Percentiles rank a stretch among this genome's conserved stretches.
phyloP scores from a whole-genome alignment of 2,888 invertebrate species.

The Troglohyphantes excavatus region DNA sequence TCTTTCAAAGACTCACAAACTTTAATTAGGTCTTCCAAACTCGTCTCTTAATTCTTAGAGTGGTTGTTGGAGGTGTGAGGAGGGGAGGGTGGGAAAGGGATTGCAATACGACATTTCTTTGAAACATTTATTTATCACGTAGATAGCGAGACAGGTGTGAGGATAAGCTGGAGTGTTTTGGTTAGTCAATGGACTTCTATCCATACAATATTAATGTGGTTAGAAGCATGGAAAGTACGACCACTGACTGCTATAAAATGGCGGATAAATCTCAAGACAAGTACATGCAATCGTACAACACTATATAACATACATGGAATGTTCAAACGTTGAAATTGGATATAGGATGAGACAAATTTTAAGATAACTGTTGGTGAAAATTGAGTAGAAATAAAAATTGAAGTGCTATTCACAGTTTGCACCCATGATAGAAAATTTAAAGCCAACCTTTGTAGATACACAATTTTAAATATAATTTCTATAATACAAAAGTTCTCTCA shows the following conservation, averaged over 20 bases:
- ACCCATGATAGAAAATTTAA: no score
- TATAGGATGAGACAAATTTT: no score
- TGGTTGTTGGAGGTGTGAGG: neutral
- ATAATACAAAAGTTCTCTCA: no score
- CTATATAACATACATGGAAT: neutral
- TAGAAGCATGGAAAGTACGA: neutral
- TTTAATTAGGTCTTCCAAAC: neutral
- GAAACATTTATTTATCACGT: slow-evolving; percentile 25
- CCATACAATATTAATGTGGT: neutral
- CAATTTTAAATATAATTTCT: no score
- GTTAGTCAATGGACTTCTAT: neutral
- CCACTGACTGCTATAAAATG: slow-evolving; percentile 44
- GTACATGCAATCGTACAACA: neutral
- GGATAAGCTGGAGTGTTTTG: neutral
- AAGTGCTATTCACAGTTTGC: no score
- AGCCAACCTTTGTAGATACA: no score
- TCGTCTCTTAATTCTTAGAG: neutral
- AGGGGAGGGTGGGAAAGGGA: neutral
- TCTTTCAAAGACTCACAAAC: neutral
- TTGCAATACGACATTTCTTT: slow-evolving; percentile 67
- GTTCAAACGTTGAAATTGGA: no score
- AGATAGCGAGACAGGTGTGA: neutral
- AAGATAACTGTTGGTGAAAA: no score
- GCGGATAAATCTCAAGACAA: slow-evolving; percentile 54
- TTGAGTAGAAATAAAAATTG: no score